Conservation (phyloP, 2,113 vertebrate species). For the Gallinago undulata region DNA sequence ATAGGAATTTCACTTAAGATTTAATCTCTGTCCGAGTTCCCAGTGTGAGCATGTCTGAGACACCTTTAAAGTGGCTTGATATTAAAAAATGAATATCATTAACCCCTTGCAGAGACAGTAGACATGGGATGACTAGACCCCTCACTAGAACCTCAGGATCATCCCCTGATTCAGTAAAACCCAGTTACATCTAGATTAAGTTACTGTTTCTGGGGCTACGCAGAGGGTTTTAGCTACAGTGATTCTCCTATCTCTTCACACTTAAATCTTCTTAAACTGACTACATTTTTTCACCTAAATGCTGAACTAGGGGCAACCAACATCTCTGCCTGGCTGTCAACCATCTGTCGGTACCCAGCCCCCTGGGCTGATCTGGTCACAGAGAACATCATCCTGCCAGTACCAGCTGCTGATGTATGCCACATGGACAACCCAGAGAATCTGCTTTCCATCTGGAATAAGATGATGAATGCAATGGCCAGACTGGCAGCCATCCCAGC, state of each 20-base stretch:
- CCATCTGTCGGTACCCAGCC: constrained; percentile 63
- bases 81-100: background rate
- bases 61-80: background rate
- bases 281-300: background rate
- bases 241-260: background rate
- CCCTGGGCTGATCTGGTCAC: constrained; percentile 85
- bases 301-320: constrained; percentile 62
- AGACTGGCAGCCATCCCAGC: constrained; percentile 75
- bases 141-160: background rate
- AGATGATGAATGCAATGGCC: constrained; percentile 77
- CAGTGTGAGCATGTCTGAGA: background rate
- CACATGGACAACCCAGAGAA: constrained; percentile 72
- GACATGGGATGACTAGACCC: accelerated
- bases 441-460: constrained; percentile 75
- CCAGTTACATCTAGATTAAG: background rate
- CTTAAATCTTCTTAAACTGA: background rate
- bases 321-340: constrained; percentile 62
- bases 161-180: background rate
- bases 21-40: background rate
- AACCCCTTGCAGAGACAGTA: background rate
- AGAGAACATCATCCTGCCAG: constrained; percentile 80
- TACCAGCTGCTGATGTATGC: constrained; percentile 68
- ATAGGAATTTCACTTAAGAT: background rate
- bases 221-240: background rate
- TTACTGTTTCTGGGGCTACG: background rate